These are phyloP conservation scores for Sycophila texana DNA, from an alignment of 2,888 invertebrate genomes.

Conservation along the genomic window DNA sequence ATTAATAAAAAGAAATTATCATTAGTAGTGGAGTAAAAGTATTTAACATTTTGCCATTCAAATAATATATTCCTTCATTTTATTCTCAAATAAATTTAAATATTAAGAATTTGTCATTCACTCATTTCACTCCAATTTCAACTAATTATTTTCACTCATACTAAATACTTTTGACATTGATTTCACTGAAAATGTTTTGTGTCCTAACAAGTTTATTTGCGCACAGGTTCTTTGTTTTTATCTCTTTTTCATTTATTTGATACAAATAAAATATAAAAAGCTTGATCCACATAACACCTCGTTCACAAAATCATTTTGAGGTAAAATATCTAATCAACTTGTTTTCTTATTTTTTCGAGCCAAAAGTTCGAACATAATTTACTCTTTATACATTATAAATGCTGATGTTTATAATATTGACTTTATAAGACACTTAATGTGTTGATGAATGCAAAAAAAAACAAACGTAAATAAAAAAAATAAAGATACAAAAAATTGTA, in stretches of 20 bases:
- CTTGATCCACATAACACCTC: slow-evolving; percentile 45
- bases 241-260: slow-evolving; percentile 47
- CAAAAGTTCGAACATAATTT: slow-evolving; percentile 33
- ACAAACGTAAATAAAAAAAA: slow-evolving; percentile 31
- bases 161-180: slow-evolving; percentile 29
- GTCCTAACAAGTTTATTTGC: slow-evolving; percentile 35
- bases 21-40: slow-evolving; percentile 42
- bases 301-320: slow-evolving; percentile 43
- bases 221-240: slow-evolving; percentile 37
- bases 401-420: slow-evolving; percentile 49
- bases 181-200: slow-evolving; percentile 31
- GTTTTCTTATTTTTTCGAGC: slow-evolving; percentile 26
- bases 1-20: slow-evolving; percentile 25
- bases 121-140: slow-evolving; percentile 2
- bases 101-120: slow-evolving; percentile 13
- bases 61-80: slow-evolving; percentile 10
- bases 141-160: slow-evolving; percentile 10
- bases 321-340: slow-evolving; percentile 44
- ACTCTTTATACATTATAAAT: slow-evolving; percentile 50
- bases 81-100: slow-evolving; percentile 8
- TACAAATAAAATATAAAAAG: slow-evolving; percentile 56
- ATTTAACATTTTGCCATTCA: slow-evolving; percentile 14
- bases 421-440: slow-evolving; percentile 44
- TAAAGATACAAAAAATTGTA: slow-evolving; percentile 35
- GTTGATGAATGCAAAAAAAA: slow-evolving; percentile 40